These are phyloP conservation scores for Malacosoma neustria DNA, from an alignment of 2,888 invertebrate genomes.

Conservation along the genomic window DNA sequence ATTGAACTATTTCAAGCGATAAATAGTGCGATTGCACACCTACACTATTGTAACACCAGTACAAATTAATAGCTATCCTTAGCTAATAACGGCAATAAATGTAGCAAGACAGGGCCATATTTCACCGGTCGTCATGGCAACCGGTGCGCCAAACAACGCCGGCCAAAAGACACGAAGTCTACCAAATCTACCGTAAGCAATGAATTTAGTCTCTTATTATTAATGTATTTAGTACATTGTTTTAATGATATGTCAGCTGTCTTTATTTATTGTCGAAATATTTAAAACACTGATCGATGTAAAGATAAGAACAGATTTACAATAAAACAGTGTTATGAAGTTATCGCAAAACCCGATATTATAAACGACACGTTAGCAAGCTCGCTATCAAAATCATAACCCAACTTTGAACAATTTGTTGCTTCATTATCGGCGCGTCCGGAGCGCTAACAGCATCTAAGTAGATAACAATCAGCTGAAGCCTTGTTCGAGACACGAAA, in stretches of 20 bases:
- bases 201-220: no score
- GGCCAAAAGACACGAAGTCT: slow-evolving; percentile 21
- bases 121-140: slow-evolving; percentile 59
- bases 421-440: slow-evolving; percentile 64
- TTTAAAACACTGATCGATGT: background rate
- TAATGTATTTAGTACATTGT: no score
- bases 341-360: background rate
- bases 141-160: slow-evolving; percentile 54
- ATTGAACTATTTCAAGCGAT: slow-evolving; percentile 7
- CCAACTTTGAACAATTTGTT: slow-evolving; percentile 58
- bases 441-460: slow-evolving; percentile 69
- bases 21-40: slow-evolving; percentile 22
- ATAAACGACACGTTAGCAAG: background rate
- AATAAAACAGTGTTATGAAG: background rate
- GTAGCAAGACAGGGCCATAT: slow-evolving; percentile 58
- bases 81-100: slow-evolving; percentile 56
- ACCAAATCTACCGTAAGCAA: no score
- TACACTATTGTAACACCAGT: slow-evolving; percentile 28
- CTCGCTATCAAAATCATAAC: slow-evolving; percentile 40
- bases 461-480: slow-evolving; percentile 72
- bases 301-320: background rate
- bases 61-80: slow-evolving; percentile 58
- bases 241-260: no score
- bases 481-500: slow-evolving; percentile 74
- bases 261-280: background rate